These are phyloP conservation scores for Sylvilagus floridanus DNA, from an alignment of 2,797 vertebrate genomes.

Conservation along the genomic window DNA sequence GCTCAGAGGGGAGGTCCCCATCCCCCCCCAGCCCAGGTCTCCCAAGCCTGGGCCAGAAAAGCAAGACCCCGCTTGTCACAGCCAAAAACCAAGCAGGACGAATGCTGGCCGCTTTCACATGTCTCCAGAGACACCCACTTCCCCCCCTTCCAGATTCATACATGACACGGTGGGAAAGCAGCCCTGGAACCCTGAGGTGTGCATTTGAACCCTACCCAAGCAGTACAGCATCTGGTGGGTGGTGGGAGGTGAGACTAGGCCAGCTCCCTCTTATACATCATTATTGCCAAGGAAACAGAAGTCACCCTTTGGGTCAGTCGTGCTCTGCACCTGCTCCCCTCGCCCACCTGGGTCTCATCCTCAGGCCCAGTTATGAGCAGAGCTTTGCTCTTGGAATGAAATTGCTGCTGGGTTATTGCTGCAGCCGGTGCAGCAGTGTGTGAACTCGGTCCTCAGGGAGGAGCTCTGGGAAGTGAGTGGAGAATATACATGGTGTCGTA, in stretches of 20 bases:
- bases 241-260: background rate
- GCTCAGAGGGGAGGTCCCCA: background rate
- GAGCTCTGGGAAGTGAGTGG: background rate
- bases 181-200: constrained; percentile 77
- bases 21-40: background rate
- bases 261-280: constrained; percentile 52
- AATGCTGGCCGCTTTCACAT: background rate
- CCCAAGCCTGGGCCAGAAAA: constrained; percentile 13
- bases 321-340: constrained; percentile 65
- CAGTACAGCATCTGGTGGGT: constrained; percentile 53
- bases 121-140: background rate
- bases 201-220: constrained; percentile 77
- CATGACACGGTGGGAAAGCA: constrained; percentile 82
- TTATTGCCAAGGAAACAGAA: constrained; percentile 71
- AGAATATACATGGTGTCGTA: background rate
- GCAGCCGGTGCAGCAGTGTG: constrained; percentile 1
- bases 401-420: constrained; percentile 67
- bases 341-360: constrained; percentile 45
- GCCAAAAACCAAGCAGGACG: background rate
- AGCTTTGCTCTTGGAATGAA: constrained; percentile 69
- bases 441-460: constrained; percentile 13
- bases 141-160: constrained; percentile 81
- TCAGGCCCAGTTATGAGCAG: constrained; percentile 53
- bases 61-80: background rate
- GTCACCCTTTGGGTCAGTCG: constrained; percentile 59